A percentile compares a stretch with the other conserved stretches of the same genome.
These are phyloP conservation scores for Oryctes rhinoceros DNA, from an alignment of 1,140 invertebrate genomes.

Conservation along the genomic window DNA sequence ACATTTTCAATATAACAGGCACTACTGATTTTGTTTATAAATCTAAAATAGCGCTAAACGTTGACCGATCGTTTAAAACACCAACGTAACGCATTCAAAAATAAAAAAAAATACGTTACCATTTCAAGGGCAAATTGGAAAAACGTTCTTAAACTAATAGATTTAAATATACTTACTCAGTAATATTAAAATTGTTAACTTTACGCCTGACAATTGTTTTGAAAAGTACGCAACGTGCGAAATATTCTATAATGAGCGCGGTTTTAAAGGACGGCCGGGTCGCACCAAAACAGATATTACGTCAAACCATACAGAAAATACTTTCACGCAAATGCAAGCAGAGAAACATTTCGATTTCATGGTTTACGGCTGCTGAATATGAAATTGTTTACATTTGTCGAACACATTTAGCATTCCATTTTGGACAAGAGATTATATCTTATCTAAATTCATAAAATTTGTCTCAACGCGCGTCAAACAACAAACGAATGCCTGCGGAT, in stretches of 20 bases:
- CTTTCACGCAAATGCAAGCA: background rate
- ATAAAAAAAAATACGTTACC: no score
- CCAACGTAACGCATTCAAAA: no score
- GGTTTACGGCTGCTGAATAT: background rate
- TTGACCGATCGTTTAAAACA: no score
- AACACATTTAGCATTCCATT: background rate
- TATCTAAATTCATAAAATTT: conserved; percentile 23
- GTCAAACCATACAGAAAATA: conserved; percentile 12
- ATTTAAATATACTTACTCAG: background rate
- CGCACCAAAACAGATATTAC: conserved; percentile 7
- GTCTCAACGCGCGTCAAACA: conserved; percentile 7
- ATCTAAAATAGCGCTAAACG: no score
- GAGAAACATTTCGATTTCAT: conserved; percentile 3
- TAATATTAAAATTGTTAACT: background rate
- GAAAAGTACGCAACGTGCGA: background rate
- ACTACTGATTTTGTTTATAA: no score
- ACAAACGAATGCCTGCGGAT: background rate
- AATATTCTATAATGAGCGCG: background rate
- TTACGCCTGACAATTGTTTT: background rate
- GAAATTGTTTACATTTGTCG: background rate
- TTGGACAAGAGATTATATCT: conserved; percentile 7
- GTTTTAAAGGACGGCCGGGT: background rate
- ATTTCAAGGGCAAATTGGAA: no score
- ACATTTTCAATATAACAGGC: no score
- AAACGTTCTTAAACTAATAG: no score